These are phyloP conservation scores for Lamellibrachia columna DNA, from an alignment of 2,888 invertebrate genomes.

Conservation along the genomic window DNA sequence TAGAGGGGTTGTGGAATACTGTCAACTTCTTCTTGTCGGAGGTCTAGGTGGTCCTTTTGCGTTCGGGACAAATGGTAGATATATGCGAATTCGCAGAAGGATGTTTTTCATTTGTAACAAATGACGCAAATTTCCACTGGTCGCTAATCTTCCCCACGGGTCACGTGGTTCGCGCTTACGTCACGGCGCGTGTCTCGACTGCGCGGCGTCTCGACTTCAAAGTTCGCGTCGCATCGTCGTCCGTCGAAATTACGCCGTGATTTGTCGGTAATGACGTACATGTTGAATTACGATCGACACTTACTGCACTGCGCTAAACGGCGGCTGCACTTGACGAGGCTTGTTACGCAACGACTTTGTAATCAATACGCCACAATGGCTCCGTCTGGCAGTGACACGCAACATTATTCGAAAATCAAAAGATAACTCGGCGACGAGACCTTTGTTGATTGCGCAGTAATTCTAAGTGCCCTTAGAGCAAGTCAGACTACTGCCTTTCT, in stretches of 20 bases:
- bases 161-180: not conserved
- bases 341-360: not conserved
- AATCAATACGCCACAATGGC: slow-evolving; percentile 16
- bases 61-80: too few species aligned
- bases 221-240: not conserved
- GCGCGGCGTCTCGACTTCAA: not conserved
- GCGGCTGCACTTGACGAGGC: not conserved
- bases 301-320: not conserved
- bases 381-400: not conserved
- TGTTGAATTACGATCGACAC: not conserved
- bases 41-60: too few species aligned
- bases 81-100: not conserved
- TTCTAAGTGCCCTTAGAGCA: not conserved
- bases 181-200: not conserved
- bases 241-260: not conserved
- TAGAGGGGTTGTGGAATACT: too few species aligned
- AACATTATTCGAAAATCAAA: slow-evolving; percentile 5
- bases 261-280: not conserved
- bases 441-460: not conserved
- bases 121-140: not conserved
- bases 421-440: not conserved
- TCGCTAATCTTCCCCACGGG: not conserved
- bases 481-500: not conserved
- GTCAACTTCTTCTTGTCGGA: too few species aligned
- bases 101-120: not conserved